These are phyloP conservation scores for Zeuzera pyrina DNA, from an alignment of 2,888 invertebrate species.

Conservation along the genomic window DNA sequence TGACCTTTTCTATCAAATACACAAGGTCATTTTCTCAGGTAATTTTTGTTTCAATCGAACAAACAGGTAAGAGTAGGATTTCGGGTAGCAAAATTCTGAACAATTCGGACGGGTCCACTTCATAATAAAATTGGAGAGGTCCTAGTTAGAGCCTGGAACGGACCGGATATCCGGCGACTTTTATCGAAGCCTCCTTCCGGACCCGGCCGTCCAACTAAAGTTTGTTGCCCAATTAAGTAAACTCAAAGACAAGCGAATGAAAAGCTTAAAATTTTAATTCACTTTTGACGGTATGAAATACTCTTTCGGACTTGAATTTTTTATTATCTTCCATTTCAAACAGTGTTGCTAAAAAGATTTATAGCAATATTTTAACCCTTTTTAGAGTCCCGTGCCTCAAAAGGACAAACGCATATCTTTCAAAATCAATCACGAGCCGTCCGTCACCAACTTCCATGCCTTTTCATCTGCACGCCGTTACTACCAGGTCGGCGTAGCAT, in stretches of 20 bases:
- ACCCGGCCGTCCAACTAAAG: conserved; percentile 15
- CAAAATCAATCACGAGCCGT: too few relatives aligned
- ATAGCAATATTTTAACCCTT: too few relatives aligned
- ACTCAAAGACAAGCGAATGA: conserved; percentile 24
- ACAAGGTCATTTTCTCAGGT: too few relatives aligned
- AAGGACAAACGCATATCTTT: too few relatives aligned
- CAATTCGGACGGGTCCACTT: conserved; percentile 9
- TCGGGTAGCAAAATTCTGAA: conserved; percentile 5
- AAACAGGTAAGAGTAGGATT: too few relatives aligned
- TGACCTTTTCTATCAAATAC: too few relatives aligned
- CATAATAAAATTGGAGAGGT: conserved; percentile 37
- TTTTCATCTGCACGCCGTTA: too few relatives aligned
- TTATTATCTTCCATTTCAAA: conserved; percentile 13
- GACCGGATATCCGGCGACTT: conserved; percentile 42
- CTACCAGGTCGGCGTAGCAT: too few relatives aligned
- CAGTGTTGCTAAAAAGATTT: too few relatives aligned
- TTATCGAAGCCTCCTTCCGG: conserved; percentile 26
- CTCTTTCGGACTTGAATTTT: conserved; percentile 20
- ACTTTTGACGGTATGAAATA: conserved; percentile 18
- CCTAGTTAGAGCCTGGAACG: conserved; percentile 17
- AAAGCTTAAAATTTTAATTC: conserved; percentile 23
- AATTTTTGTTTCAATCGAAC: too few relatives aligned
- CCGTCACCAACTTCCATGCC: too few relatives aligned
- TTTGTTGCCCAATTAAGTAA: conserved; percentile 46
- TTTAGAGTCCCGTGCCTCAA: too few relatives aligned